Conservation (phyloP, 1,140 invertebrate species). For the Listronotus oregonensis region DNA sequence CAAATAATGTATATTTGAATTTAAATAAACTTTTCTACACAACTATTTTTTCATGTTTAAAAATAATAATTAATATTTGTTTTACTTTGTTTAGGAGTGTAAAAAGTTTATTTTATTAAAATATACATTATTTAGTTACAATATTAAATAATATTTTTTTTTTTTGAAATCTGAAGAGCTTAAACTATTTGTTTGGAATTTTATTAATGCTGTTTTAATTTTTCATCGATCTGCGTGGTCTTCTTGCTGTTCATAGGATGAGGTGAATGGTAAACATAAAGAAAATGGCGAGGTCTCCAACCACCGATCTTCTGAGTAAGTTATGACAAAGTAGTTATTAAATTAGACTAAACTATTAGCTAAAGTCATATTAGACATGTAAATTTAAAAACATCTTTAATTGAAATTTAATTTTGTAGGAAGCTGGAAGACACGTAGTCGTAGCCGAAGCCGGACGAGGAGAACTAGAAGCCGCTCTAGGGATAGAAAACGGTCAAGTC, state of each 20-base stretch:
- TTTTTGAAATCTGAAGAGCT: background rate
- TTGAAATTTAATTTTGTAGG: conserved; percentile 17
- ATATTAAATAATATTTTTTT: background rate
- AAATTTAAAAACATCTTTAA: too few relatives aligned
- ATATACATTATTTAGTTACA: background rate
- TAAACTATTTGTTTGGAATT: conserved; percentile 8
- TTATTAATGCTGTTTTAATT: conserved; percentile 56
- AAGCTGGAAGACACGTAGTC: conserved; percentile 29
- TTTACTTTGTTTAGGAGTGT: background rate
- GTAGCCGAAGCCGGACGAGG: conserved; percentile 55
- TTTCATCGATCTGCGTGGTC: conserved; percentile 52
- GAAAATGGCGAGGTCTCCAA: conserved; percentile 62
- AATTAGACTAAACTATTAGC: too few relatives aligned
- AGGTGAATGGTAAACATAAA: conserved; percentile 62
- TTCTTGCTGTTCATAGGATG: conserved; percentile 70
- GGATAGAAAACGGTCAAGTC: conserved; percentile 27
- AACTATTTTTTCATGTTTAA: too few relatives aligned
- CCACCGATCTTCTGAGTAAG: conserved; percentile 62
- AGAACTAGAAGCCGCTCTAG: conserved; percentile 47
- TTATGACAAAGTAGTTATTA: background rate
- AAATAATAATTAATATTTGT: too few relatives aligned
- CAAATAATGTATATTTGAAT: background rate
- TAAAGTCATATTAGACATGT: too few relatives aligned
- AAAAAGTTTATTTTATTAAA: background rate
- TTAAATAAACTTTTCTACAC: conserved; percentile 5